A percentile compares a stretch with the other conserved stretches of the same genome.
Conservation (phyloP, 2,797 vertebrate species). For the Benthosema pterotum region DNA sequence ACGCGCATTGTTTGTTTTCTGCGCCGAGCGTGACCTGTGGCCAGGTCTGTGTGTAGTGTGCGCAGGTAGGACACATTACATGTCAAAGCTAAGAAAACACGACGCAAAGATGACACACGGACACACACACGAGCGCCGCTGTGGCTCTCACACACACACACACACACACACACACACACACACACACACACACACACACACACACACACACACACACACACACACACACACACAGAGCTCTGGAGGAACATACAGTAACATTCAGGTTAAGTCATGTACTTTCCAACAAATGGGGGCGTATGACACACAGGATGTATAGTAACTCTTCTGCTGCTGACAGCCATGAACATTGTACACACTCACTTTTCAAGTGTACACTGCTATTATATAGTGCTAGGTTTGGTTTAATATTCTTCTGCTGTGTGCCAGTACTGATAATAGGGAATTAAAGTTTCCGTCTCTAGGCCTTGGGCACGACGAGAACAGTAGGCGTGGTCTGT, state of each 20-base stretch:
- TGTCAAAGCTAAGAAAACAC: constrained; percentile 22
- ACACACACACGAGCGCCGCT: constrained; percentile 12
- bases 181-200: neutral
- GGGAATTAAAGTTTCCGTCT: no score
- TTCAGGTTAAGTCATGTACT: constrained; percentile 4
- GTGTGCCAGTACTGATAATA: no score
- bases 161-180: neutral
- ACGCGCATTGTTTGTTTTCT: constrained; percentile 61
- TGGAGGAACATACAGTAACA: constrained; percentile 11
- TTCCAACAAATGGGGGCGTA: constrained; percentile 1
- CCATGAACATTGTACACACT: no score
- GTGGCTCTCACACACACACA: constrained; percentile 26
- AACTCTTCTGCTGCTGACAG: constrained; percentile 31
- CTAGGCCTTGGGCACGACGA: no score
- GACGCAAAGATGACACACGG: no score
- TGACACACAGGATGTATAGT: constrained; percentile 41
- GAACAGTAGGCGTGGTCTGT: no score
- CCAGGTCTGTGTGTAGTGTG: constrained; percentile 41
- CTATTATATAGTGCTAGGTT: no score
- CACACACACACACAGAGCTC: neutral
- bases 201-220: neutral
- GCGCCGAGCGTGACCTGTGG: constrained; percentile 48
- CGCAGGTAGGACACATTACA: constrained; percentile 24
- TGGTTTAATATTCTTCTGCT: no score
- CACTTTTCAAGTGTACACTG: no score